Evolutionary conservation across 2,113 vertebrate genomes (phyloP).

Genomic region (Protobothrops mucrosquamatus): DNA sequence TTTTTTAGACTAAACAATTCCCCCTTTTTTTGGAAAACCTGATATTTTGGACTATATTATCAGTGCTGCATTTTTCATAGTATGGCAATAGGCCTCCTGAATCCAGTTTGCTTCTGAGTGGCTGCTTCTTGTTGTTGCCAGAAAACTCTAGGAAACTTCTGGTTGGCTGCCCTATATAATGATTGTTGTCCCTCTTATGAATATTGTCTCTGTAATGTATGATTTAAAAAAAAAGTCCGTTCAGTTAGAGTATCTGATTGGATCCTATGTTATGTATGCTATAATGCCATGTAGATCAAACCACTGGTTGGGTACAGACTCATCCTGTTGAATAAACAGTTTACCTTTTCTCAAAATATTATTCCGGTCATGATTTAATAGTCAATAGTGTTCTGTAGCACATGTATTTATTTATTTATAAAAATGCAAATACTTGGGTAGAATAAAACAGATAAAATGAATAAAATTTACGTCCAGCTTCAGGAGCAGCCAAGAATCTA

Average conservation of each 20-base stretch:
- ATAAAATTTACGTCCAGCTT: not conserved
- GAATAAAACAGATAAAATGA: not conserved
- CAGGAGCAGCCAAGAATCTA: not conserved
- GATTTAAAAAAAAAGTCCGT: conserved; percentile 72
- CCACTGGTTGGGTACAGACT: conserved; percentile 85
- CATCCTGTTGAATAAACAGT: conserved; percentile 75
- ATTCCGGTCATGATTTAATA: conserved; percentile 35
- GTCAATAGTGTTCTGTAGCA: not conserved
- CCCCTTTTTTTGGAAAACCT: conserved; percentile 13
- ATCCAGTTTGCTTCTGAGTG: conserved; percentile 64
- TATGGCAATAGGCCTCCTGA: conserved; percentile 54
- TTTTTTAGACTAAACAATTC: conserved; percentile 59
- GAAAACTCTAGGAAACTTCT: conserved; percentile 51
- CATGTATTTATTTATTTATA: not conserved
- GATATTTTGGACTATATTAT: conserved; percentile 57
- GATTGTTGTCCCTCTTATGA: conserved; percentile 63
- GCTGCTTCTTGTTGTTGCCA: conserved; percentile 50
- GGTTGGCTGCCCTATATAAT: conserved; percentile 59
- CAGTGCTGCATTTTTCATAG: conserved; percentile 63
- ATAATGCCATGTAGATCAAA: conserved; percentile 76
- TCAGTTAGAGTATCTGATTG: conserved; percentile 82
- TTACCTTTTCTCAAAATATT: conserved; percentile 71
- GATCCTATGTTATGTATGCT: conserved; percentile 80
- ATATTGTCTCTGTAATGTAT: conserved; percentile 75
- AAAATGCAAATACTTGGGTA: not conserved